phyloP scores from a whole-genome alignment of 92 coral and sea anemone species.

The Bergia puertoricense region DNA sequence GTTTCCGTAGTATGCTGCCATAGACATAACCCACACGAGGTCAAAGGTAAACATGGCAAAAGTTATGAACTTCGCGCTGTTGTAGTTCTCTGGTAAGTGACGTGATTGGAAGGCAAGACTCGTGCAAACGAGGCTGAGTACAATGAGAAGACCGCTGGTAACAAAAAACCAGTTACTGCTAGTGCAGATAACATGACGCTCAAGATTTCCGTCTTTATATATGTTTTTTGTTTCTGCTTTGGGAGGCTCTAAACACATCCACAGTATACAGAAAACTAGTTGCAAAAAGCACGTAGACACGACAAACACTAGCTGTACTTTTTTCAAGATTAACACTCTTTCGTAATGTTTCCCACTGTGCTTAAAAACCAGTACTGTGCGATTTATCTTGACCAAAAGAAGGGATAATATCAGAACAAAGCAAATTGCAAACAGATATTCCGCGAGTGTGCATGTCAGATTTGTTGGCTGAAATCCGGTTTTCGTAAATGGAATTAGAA shows the following conservation, averaged over 20 bases:
- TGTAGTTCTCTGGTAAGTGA: conserved; percentile 83
- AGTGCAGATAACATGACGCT: conserved; percentile 63
- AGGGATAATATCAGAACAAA: conserved; percentile 62
- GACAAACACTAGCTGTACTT: conserved; percentile 61
- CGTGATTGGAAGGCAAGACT: conserved; percentile 74
- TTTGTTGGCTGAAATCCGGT: conserved; percentile 64
- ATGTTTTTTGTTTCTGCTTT: conserved; percentile 45
- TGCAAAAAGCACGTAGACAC: conserved; percentile 54
- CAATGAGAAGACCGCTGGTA: conserved; percentile 60
- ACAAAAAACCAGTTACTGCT: conserved; percentile 57
- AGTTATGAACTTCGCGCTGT: conserved; percentile 85
- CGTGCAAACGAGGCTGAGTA: conserved; percentile 72
- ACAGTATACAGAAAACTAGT: conserved; percentile 55
- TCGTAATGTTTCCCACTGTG: conserved; percentile 26
- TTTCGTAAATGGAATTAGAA: conserved; percentile 69
- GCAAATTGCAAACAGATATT: conserved; percentile 63
- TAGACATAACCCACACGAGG: conserved; percentile 69
- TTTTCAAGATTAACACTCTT: conserved; percentile 34
- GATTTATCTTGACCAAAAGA: conserved; percentile 75
- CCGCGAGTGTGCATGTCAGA: conserved; percentile 60
- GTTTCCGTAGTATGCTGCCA: conserved; percentile 71
- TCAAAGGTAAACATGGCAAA: conserved; percentile 86
- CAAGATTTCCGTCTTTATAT: conserved; percentile 29
- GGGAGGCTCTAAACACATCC: conserved; percentile 76
- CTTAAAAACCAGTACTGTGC: conserved; percentile 70